Evolutionary conservation across 1,140 invertebrate genomes (phyloP).

Genomic region (Temnothorax curvispinosus): DNA sequence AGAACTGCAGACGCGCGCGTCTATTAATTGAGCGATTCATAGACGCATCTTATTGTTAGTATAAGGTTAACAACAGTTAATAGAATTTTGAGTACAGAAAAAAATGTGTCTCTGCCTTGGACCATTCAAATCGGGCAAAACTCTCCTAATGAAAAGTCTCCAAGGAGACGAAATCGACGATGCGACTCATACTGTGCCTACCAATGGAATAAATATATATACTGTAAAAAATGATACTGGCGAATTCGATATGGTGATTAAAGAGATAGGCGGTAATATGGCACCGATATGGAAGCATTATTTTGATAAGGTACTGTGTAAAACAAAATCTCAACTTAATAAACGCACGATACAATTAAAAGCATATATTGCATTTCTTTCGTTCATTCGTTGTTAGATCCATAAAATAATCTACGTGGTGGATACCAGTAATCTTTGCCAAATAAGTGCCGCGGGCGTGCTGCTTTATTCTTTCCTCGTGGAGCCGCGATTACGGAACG

Average conservation of each 20-base stretch:
- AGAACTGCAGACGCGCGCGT: not conserved
- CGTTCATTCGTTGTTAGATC: conserved; percentile 64
- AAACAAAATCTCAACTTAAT: conserved; percentile 12
- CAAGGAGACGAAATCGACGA: conserved; percentile 90
- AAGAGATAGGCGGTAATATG: conserved; percentile 93
- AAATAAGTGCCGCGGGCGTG: conserved; percentile 92
- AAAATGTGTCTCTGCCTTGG: conserved; percentile 90
- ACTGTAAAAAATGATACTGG: conserved; percentile 87
- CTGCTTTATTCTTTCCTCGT: conserved; percentile 91
- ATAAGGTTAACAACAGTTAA: conserved; percentile 32
- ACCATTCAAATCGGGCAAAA: conserved; percentile 92
- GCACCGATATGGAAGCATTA: conserved; percentile 92
- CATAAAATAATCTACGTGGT: conserved; percentile 91
- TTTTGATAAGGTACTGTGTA: conserved; percentile 86
- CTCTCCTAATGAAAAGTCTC: conserved; percentile 90
- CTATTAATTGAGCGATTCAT: not conserved
- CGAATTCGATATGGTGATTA: conserved; percentile 82
- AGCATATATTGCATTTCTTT: not conserved
- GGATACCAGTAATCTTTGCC: conserved; percentile 92
- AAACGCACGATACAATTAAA: not conserved
- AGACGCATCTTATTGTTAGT: not conserved
- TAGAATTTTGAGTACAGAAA: not conserved
- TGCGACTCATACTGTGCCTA: conserved; percentile 91
- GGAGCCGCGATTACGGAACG: conserved; percentile 88
- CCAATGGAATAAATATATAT: conserved; percentile 92